Conservation (phyloP, 2,888 invertebrate genomes). For the Pachymerium ferrugineum region DNA sequence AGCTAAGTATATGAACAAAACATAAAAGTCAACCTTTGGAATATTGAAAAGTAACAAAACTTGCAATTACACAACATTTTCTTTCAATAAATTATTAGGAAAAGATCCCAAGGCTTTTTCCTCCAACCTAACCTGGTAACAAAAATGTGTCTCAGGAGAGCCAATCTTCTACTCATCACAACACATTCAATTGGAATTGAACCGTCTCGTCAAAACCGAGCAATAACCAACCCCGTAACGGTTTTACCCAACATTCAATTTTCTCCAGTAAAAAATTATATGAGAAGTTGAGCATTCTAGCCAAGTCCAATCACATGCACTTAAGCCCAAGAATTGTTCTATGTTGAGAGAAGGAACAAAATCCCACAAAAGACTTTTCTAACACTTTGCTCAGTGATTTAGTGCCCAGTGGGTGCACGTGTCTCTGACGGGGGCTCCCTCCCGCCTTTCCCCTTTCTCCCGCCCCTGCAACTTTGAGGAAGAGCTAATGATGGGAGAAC, state of each 20-base stretch:
- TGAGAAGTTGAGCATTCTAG: neutral
- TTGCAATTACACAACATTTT: too few relatives aligned
- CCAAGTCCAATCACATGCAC: neutral
- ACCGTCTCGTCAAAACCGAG: too few relatives aligned
- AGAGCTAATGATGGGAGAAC: conserved; percentile 13
- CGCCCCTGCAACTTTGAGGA: neutral
- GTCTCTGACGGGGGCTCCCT: neutral
- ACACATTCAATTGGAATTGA: too few relatives aligned
- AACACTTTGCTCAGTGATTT: conserved; percentile 3
- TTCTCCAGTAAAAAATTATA: neutral
- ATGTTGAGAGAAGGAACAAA: neutral
- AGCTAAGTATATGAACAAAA: too few relatives aligned
- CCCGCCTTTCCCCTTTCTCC: neutral
- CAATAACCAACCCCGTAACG: neutral
- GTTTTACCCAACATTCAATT: neutral
- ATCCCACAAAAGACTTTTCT: neutral
- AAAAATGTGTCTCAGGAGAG: too few relatives aligned
- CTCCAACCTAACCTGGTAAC: too few relatives aligned
- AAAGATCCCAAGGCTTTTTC: too few relatives aligned
- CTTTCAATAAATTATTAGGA: too few relatives aligned
- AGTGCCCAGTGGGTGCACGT: conserved; percentile 7
- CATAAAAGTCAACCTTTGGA: too few relatives aligned
- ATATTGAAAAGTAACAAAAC: too few relatives aligned
- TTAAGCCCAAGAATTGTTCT: conserved; percentile 2
- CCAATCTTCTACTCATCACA: too few relatives aligned